Base-by-base conservation (phyloP, 2,113 vertebrate genomes). In the Pachypanchax playfairii region DNA sequence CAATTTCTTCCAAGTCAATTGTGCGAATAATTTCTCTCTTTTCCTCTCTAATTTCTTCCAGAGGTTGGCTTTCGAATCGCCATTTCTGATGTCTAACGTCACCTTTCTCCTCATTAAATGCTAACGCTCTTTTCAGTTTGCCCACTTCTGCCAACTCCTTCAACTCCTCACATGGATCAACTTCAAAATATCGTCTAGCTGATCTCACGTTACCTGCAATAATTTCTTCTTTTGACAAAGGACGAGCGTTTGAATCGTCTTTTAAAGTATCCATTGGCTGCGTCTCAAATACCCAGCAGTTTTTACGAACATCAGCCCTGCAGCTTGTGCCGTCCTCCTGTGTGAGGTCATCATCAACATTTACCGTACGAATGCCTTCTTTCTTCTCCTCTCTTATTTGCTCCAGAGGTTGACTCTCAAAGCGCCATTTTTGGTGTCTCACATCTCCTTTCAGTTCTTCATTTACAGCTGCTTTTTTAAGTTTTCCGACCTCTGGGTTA, bases 251-350 rank as follows among this genome's bases (percentile, higher is more conserved):
- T 63, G 92, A 79, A 65, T 85, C 78, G 58, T 95, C 93, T 84
- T 94, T 96, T 42, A 96, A 86, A 48, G 86, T 83, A 61, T 96
- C 94, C 90, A 96, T 91, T 60, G 94, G 92, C 63, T 94, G 93
- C 0, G 94, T 95, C 85, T 96, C 96, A 89, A 97, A 98, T 65
- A 93, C 89, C 95, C 92, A 93, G 76, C 94, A 94, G 72, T 95
- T 91, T 76, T 76, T 90, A 7, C 87, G 88, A 24, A 92, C 90
- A 60, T 91, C 90, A 28, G 89, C 87, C 70, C 80, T 92, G 65
- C 88, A 94, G 80, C 86, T 91, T 42, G 76, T 92, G 25, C 94
- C 94, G 57, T 94, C 89, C 54, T 94, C 94, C 56, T 90, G 93
- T 26, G 70, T 87, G 46, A 94, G 91, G 56, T 92, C 89, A 31